A percentile compares a stretch with the other conserved stretches of the same genome.
Conservation (phyloP, 2,797 vertebrate genomes). For the Macropodus opercularis region DNA sequence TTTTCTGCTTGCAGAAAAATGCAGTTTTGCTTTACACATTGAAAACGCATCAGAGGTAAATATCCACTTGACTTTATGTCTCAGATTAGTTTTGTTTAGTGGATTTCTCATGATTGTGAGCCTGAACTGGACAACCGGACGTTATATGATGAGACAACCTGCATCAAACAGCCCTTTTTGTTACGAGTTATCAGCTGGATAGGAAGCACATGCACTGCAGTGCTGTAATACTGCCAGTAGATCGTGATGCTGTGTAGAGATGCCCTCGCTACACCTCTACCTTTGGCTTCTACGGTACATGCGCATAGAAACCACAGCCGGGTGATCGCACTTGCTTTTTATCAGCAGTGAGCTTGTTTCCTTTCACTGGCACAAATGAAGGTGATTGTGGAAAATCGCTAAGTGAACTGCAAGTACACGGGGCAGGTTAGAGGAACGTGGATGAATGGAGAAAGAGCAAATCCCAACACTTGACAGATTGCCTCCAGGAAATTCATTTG, state of each 20-base stretch:
- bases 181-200: no score
- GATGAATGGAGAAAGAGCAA: constrained; percentile 42
- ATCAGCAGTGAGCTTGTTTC: constrained; percentile 53
- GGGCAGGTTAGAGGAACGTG: constrained; percentile 37
- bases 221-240: not conserved
- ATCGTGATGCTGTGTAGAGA: constrained; percentile 10
- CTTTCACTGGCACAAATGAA: constrained; percentile 47
- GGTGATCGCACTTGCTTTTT: constrained; percentile 60
- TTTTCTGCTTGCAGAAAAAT: constrained; percentile 80
- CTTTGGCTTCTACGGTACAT: not conserved
- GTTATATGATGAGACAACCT: not conserved
- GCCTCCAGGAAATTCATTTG: constrained; percentile 46
- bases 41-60: constrained; percentile 90
- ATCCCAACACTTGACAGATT: constrained; percentile 39
- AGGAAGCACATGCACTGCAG: not conserved
- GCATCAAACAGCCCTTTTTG: no score
- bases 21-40: constrained; percentile 87
- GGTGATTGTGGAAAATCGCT: constrained; percentile 41
- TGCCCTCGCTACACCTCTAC: not conserved
- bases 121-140: not conserved
- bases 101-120: not conserved
- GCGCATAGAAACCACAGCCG: constrained; percentile 33
- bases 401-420: constrained; percentile 43
- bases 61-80: not conserved
- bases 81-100: not conserved